phyloP scores from a whole-genome alignment of 1,140 invertebrate genomes.

The Augochlora pura region DNA sequence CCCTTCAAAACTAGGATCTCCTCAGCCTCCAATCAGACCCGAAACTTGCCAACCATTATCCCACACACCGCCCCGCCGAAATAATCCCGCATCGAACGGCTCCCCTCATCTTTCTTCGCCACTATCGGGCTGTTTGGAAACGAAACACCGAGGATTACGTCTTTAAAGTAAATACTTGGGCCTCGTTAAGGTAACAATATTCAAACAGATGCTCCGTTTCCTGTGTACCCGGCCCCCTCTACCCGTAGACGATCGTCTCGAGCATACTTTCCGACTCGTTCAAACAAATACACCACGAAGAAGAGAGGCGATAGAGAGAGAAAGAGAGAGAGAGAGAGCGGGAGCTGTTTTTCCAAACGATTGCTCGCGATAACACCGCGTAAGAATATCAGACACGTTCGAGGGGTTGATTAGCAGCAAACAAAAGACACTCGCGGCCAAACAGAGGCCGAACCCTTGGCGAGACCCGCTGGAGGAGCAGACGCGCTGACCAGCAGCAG shows the following conservation, averaged over 20 bases:
- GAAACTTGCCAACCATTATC: too few relatives aligned
- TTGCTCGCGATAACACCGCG: neutral
- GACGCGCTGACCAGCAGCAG: slow-evolving; percentile 45
- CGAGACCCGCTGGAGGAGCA: neutral
- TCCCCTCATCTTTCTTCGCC: neutral
- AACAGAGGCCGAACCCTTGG: neutral
- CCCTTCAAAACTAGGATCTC: too few relatives aligned
- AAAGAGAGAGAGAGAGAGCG: too few relatives aligned
- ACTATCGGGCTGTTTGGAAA: slow-evolving; percentile 40
- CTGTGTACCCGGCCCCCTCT: slow-evolving; percentile 29
- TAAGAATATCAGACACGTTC: neutral
- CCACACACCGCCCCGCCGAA: neutral
- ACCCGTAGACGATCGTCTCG: neutral
- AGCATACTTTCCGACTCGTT: neutral
- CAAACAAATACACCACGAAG: neutral
- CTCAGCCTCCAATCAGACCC: too few relatives aligned
- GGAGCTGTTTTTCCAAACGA: neutral
- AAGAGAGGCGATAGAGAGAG: too few relatives aligned
- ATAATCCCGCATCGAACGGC: neutral
- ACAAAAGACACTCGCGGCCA: neutral
- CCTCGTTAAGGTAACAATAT: slow-evolving; percentile 64
- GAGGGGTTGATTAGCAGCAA: neutral
- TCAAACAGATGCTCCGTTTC: slow-evolving; percentile 53
- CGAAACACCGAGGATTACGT: slow-evolving; percentile 49
- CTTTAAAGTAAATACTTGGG: slow-evolving; percentile 58